Evolutionary conservation across 2,797 vertebrate genomes (phyloP), one percentile per base, ranked within the genome.

Genomic region (Myotis findleyi): DNA sequence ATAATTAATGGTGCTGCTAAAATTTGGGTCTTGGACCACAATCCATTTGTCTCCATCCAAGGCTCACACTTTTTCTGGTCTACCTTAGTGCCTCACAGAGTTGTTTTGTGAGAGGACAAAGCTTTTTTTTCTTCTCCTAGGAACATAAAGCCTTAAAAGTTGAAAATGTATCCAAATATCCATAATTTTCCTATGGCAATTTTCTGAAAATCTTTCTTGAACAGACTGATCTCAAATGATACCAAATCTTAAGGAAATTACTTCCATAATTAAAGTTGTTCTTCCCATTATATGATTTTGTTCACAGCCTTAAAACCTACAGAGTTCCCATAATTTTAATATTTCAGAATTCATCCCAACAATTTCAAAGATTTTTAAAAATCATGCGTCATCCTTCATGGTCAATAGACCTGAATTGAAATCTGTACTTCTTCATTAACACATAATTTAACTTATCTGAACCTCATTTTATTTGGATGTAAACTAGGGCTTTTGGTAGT

Each of bases 171-270:
- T 44, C 3, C 38, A 91, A 96, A 88, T 3, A 69, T 25, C 41
- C 17, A 30, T 62, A 90, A 51, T 75, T 97, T 92, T 38, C 49
- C n/a, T 72, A 51, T 51, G 47, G 36, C 38, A 95, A 92, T 75
- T 71, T 90, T 79, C 81, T 77, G 55, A 85, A 88, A 71, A 72
- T 41, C 41, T 89, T 93, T 73, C 64, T 92, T 81, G n/a, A 79
- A 95, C 3, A 89, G 6, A 82, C 49, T 44, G 33, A 53, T 76
- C 75, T 92, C 41, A 92, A 1, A 71, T 72, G 66, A 75, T 12
- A 93, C 9, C 23, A 30, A 80, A 82, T 21, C 36, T 87, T 83
- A 18, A 91, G 25, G 57, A 88, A 92, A 44, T 66, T 2, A 75
- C 7, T 36, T 91, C 5, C 25, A 25, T 53, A 14, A 41, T 71